Conservation (phyloP, 2,113 vertebrate species). For the Leuciscus idus region DNA sequence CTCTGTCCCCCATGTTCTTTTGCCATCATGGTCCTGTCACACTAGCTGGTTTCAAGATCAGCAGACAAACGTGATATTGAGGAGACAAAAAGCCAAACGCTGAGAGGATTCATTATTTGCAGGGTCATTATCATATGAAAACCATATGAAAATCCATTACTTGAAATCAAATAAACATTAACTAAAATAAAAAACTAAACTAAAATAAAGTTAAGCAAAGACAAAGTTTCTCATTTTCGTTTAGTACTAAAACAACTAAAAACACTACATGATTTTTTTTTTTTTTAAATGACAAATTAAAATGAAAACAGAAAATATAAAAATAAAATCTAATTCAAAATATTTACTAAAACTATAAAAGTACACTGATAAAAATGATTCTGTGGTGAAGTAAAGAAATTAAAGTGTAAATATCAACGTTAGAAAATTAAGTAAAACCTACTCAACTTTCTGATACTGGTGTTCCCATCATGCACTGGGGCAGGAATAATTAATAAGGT, state of each 20-base stretch:
- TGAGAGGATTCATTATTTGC: background rate
- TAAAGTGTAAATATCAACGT: no score
- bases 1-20: constrained; percentile 26
- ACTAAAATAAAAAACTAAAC: background rate
- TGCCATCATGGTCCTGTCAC: constrained; percentile 28
- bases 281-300: background rate
- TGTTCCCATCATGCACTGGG: no score
- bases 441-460: no score
- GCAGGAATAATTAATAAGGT: no score
- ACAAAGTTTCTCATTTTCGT: background rate
- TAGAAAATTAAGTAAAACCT: no score
- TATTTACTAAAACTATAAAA: no score
- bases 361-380: no score
- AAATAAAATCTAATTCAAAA: no score
- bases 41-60: constrained; percentile 18
- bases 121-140: no score
- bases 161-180: background rate
- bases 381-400: no score
- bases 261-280: background rate
- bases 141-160: background rate
- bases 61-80: background rate
- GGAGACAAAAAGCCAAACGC: background rate
- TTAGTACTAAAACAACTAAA: background rate
- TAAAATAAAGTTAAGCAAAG: background rate
- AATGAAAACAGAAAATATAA: background rate